Evolutionary conservation across 1,140 invertebrate genomes (phyloP), one percentile per base, ranked within the genome.

Genomic region (Drosophila kikkawai): DNA sequence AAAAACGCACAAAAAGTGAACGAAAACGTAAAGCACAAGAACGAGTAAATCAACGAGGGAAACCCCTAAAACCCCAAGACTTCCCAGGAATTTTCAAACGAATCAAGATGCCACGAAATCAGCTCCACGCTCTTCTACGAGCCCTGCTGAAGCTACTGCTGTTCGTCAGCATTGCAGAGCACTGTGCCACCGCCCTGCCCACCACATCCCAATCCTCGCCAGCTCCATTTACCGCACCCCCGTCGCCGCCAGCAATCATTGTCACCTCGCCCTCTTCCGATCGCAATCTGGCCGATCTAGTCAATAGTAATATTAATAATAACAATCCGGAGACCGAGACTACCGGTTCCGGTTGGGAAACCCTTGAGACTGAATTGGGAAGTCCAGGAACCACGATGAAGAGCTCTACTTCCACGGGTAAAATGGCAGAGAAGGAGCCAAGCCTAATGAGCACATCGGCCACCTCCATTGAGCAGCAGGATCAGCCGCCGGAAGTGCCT

Each of bases 401-500:
- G 8, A 66, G 55, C 63, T 39, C 19, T 26, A 61, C 19, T 58
- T 63, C 59, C 48, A 51, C 17, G 53, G 47, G 44, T 44, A 34
- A 84, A 71, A 13, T 44, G 68, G 17, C 53, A 7, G 75, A 70
- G 15, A 51, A 73, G 41, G 71, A 58, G 29, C 29, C 45, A 1
- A 11, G 5, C 19, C 8, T n/a, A 19, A 68, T 50, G 22, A 47
- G 67, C 60, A 92, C 91, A 6, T 47, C 84, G 32, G 78, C 91
- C 57, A 91, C 91, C 48, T 92, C 91, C 51, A 91, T 92, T 45
- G 91, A 92, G 69, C 91, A 92, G 50, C 91, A 92, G 66, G 91
- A 92, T 83, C 88, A 92, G 53, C 91, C 91, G 1, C 81, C 82
- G 37, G 82, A 76, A 12, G 73, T 92, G 53, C 91, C 91, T 7